Evolutionary conservation across 1,140 invertebrate species (phyloP), one percentile per base, ranked within the genome.

Genomic region (Cotesia chilonis): DNA sequence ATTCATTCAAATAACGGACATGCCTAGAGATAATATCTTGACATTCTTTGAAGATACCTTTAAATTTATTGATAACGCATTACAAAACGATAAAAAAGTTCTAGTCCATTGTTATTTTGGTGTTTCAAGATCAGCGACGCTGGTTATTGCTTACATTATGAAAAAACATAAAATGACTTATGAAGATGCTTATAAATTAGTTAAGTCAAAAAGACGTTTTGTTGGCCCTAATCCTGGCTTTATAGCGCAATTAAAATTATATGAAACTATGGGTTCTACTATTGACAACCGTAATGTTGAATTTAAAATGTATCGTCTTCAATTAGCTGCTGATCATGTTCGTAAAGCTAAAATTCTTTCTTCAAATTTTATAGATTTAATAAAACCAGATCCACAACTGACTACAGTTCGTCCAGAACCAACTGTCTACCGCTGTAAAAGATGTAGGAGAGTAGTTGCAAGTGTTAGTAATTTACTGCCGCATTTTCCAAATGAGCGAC

Each of bases 51-150:
- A 93, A 77, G 90, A 92, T 55, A 91, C 92, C 20, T 91, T 91
- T 82, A 84, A 91, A 3, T 96, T 94, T 76, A 94, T 96, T 41
- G 88, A 88, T 68, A 81, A 89, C 20, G 90, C 91, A 7, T 77
- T 89, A 52, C 78, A 84, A 4, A 79, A 86, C 60, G 86, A 88
- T 38, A 90, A 91, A 14, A 90, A 84, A 74, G 88, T 95, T 4
- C 84, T 95, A 9, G 93, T 95, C 1, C 94, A 96, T 79, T 96
- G 94, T 84, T 94, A 95, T 79, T 95, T 92, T 80, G 94, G 94
- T 17, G 91, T 96, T n/a, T 96, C 94, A 2, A 87, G 95, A 70
- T 96, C 94, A 77, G 92, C 94, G 1, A 92, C 94, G 0, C 87
- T 95, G 3, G 91, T 96, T 0, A 93, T 95, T 74, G 94, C 93